Conservation (phyloP, 2,113 vertebrate species). For the Leptobrachium leishanense region DNA sequence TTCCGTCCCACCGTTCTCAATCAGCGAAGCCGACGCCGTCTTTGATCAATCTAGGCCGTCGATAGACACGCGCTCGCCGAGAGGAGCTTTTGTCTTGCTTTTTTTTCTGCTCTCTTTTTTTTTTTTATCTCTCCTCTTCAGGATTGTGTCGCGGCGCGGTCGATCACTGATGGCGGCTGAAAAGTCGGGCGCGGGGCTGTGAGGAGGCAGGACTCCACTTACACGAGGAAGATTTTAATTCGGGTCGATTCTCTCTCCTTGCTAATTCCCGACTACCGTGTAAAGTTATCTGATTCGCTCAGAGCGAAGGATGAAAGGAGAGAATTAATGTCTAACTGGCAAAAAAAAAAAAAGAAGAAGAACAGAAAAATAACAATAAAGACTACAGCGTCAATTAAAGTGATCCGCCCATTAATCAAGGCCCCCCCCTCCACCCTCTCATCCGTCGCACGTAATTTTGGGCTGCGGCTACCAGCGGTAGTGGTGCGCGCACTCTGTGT, state of each 20-base stretch:
- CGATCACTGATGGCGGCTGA: neutral
- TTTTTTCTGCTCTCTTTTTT: neutral
- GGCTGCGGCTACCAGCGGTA: slow-evolving; percentile 55
- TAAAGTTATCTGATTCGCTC: slow-evolving; percentile 49
- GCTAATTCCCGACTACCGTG: slow-evolving; percentile 31
- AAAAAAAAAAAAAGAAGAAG: neutral
- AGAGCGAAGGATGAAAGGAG: slow-evolving; percentile 50
- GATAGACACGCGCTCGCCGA: too few species aligned
- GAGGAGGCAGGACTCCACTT: neutral
- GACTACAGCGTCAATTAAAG: slow-evolving; percentile 50
- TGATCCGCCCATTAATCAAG: slow-evolving; percentile 5
- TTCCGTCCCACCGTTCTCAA: too few species aligned
- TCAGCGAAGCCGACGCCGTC: too few species aligned
- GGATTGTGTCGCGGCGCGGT: neutral
- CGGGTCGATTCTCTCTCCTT: neutral
- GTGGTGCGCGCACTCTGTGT: slow-evolving; percentile 47
- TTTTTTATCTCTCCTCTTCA: neutral
- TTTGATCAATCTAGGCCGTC: too few species aligned
- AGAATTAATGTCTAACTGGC: slow-evolving; percentile 34
- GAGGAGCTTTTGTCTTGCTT: too few species aligned
- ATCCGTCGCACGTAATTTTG: slow-evolving; percentile 11
- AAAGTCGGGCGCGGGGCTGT: neutral
- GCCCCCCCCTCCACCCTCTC: neutral
- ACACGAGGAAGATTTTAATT: slow-evolving; percentile 14
- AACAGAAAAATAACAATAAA: slow-evolving; percentile 27